Evolutionary conservation across 2,113 vertebrate species (phyloP).

Genomic region (Brienomyrus brachyistius): DNA sequence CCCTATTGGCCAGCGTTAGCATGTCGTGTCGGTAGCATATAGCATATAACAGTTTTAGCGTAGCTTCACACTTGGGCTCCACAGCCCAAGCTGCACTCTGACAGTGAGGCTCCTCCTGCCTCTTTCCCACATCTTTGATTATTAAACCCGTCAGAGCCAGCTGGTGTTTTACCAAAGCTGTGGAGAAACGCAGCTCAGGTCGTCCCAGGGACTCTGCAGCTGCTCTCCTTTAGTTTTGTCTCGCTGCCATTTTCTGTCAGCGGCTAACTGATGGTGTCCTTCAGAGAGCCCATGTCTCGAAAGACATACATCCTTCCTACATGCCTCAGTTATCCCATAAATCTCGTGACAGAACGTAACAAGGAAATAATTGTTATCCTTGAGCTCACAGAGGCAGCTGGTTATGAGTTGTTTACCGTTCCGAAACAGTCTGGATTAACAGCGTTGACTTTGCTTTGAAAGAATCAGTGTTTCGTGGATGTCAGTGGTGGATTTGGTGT

Average conservation of each 20-base stretch:
- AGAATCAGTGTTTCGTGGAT: neutral
- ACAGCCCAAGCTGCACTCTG: neutral
- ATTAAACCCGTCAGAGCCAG: neutral
- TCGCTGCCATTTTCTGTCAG: neutral
- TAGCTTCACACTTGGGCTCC: neutral
- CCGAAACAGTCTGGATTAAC: neutral
- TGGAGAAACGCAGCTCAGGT: neutral
- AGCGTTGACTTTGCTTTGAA: neutral
- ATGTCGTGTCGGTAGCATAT: neutral
- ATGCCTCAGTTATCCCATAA: conserved; percentile 1
- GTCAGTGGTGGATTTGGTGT: neutral
- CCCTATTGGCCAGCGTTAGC: neutral
- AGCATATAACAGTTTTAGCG: neutral
- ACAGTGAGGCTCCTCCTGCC: neutral
- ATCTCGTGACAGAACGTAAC: neutral
- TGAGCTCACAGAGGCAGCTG: neutral
- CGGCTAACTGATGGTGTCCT: neutral
- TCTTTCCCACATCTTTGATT: neutral
- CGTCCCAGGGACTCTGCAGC: neutral
- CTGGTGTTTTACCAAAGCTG: neutral
- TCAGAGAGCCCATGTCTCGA: neutral
- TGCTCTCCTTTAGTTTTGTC: neutral
- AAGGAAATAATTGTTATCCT: conserved; percentile 9
- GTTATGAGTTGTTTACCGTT: neutral
- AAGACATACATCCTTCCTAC: neutral